These are phyloP conservation scores for Bos taurus DNA, from an alignment of 2,113 vertebrate species.

Conservation along the genomic window ARS-UCD2.0 NC_037337.1:4384001-4384500, in stretches of 20 bases:
- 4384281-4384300: slow-evolving; percentile 1
- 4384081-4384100: not conserved
- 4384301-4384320: not conserved
- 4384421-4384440: slow-evolving; percentile 1
- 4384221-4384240: slow-evolving; percentile 12
- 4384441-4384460: slow-evolving; percentile 21
- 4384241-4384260: not conserved
- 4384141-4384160: not conserved
- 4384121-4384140: slow-evolving; percentile 12
- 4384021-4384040: not conserved
- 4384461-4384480: not conserved
- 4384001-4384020: not conserved
- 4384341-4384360: slow-evolving; percentile 1
- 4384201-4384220: not conserved
- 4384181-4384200: not conserved
- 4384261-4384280: not conserved
- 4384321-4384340: not conserved
- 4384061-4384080: slow-evolving; percentile 6
- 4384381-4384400: not conserved
- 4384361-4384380: not conserved
- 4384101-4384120: not conserved
- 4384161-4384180: not conserved
- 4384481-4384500: slow-evolving; percentile 43
- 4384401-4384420: not conserved
- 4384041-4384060: not conserved